Conservation (phyloP, 1,140 invertebrate genomes). For the Anthonomus grandis region DNA sequence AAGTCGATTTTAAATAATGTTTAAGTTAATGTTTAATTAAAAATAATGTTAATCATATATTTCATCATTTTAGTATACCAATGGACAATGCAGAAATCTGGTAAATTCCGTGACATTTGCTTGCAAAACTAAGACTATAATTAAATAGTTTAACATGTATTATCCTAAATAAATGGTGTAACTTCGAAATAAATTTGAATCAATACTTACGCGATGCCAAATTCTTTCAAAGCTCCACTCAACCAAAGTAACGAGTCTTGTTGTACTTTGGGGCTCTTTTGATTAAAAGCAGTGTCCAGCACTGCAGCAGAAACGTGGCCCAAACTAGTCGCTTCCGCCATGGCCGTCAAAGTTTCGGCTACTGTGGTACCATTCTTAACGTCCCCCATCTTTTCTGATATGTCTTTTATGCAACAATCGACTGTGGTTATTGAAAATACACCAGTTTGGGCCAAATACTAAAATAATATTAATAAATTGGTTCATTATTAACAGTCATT, state of each 20-base stretch:
- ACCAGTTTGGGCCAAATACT: constrained; percentile 70
- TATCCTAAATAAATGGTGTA: too few species aligned
- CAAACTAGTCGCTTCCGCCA: constrained; percentile 74
- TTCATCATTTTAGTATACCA: too few species aligned
- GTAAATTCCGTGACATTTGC: too few species aligned
- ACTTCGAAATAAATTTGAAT: too few species aligned
- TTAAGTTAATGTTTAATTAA: too few species aligned
- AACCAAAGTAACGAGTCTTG: constrained; percentile 81
- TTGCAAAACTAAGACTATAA: too few species aligned
- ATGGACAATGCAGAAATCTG: too few species aligned
- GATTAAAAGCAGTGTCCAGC: constrained; percentile 72
- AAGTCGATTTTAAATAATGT: too few species aligned
- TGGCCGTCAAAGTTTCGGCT: constrained; percentile 67
- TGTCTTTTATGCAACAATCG: constrained; percentile 71
- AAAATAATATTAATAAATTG: not conserved
- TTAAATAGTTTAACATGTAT: too few species aligned
- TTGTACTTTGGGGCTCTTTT: constrained; percentile 91
- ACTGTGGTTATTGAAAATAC: constrained; percentile 68
- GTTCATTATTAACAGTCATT: not conserved
- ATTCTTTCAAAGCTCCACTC: constrained; percentile 72
- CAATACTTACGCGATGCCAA: constrained; percentile 69
- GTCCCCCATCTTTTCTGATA: constrained; percentile 84
- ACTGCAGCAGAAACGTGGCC: constrained; percentile 72
- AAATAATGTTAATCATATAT: too few species aligned
- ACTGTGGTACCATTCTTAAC: constrained; percentile 71